Evolutionary conservation across 2,888 invertebrate genomes (phyloP).

Genomic region (Cordilura impudica): DNA sequence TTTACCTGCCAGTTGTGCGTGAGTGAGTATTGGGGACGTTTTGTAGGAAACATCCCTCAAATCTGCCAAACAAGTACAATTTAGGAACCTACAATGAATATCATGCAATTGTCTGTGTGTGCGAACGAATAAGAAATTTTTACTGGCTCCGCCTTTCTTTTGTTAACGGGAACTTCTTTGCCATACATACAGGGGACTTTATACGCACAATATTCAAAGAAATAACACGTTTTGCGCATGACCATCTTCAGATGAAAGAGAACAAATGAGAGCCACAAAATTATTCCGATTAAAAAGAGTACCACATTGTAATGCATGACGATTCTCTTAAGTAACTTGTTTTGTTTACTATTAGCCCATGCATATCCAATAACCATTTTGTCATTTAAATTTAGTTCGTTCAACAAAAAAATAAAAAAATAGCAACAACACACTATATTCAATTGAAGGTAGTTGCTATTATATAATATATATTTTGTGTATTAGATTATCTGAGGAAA

Average conservation of each 20-base stretch:
- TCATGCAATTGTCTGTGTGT: conserved; percentile 29
- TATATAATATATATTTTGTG: too few species aligned
- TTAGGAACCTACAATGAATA: conserved; percentile 20
- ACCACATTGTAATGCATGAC: neutral
- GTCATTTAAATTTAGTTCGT: neutral
- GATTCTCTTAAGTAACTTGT: conserved; percentile 5
- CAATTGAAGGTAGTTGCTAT: too few species aligned
- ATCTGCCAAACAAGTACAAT: conserved; percentile 21
- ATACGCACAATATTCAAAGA: conserved; percentile 65
- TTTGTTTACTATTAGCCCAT: neutral
- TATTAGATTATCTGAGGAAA: too few species aligned
- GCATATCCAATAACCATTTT: neutral
- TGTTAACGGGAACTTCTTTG: conserved; percentile 45
- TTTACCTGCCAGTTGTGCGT: conserved; percentile 71
- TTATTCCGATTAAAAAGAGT: too few species aligned
- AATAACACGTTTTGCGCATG: conserved; percentile 74
- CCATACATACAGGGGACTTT: conserved; percentile 63
- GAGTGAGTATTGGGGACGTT: conserved; percentile 15
- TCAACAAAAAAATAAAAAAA: too few species aligned
- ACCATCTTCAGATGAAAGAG: conserved; percentile 65
- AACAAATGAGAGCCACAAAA: neutral
- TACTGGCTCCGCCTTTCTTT: conserved; percentile 71
- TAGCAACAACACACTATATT: too few species aligned
- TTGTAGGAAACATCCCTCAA: conserved; percentile 51
- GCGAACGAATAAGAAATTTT: conserved; percentile 46